Percentiles rank a stretch among this genome's conserved stretches.
Conservation (phyloP, 1,140 invertebrate species). For the Temnothorax nylanderi region DNA sequence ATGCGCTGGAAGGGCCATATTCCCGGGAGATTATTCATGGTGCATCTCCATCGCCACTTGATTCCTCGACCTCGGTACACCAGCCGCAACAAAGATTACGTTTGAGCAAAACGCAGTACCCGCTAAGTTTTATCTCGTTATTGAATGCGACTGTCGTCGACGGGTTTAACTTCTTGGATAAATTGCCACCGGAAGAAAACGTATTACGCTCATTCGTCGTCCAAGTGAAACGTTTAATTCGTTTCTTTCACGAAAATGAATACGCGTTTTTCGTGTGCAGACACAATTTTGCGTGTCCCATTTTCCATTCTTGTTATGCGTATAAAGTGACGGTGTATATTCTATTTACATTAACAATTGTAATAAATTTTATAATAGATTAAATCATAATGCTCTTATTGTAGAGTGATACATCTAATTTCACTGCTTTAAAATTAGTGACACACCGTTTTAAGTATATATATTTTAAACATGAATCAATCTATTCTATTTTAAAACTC, state of each 20-base stretch:
- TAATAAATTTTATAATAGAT: neutral
- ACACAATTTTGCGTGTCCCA: neutral
- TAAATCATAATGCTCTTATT: neutral
- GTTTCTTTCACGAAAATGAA: slow-evolving; percentile 15
- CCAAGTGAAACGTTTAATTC: slow-evolving; percentile 42
- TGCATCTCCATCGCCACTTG: slow-evolving; percentile 43
- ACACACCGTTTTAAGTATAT: neutral
- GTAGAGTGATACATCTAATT: neutral
- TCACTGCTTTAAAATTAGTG: neutral
- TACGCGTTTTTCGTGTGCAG: neutral
- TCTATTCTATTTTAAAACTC: neutral
- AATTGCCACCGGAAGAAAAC: slow-evolving; percentile 47
- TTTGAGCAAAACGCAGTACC: neutral
- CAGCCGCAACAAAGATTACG: slow-evolving; percentile 39
- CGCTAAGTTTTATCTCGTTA: slow-evolving; percentile 44
- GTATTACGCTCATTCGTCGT: slow-evolving; percentile 42
- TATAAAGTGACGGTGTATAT: slow-evolving; percentile 25
- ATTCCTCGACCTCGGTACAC: slow-evolving; percentile 41
- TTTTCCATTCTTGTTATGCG: neutral
- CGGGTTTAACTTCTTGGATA: slow-evolving; percentile 46
- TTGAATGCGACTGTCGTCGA: slow-evolving; percentile 50
- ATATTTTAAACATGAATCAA: neutral
- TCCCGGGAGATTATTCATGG: slow-evolving; percentile 62
- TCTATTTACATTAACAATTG: neutral
- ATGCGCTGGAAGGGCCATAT: slow-evolving; percentile 46